Conservation (phyloP, 2,888 invertebrate species). For the Drosophila leonis region DNA sequence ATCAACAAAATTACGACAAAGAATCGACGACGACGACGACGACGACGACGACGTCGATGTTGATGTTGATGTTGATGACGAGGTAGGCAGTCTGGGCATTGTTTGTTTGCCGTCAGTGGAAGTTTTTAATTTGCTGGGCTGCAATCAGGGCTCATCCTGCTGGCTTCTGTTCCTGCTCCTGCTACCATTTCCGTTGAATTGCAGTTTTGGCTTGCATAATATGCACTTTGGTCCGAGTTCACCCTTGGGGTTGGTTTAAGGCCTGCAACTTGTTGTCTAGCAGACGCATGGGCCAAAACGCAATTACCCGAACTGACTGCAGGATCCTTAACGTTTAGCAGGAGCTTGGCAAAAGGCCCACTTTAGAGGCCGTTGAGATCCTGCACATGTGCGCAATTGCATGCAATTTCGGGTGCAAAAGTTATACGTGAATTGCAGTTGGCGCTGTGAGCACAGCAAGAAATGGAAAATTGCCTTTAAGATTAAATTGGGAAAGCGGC, state of each 20-base stretch:
- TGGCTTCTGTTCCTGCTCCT: slow-evolving; percentile 1
- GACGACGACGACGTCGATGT: background rate
- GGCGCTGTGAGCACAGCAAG: slow-evolving; percentile 38
- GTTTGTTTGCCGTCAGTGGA: slow-evolving; percentile 76
- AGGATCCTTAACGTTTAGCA: slow-evolving; percentile 38
- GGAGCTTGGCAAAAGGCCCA: slow-evolving; percentile 9
- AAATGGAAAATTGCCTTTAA: slow-evolving; percentile 70
- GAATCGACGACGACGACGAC: slow-evolving; percentile 49
- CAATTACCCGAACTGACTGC: slow-evolving; percentile 64
- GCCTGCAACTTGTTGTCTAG: slow-evolving; percentile 57
- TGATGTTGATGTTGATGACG: slow-evolving; percentile 18
- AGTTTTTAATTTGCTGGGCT: slow-evolving; percentile 73
- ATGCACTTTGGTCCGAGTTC: slow-evolving; percentile 65
- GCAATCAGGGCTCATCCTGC: slow-evolving; percentile 40
- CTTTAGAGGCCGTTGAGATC: slow-evolving; percentile 32
- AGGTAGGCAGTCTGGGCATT: slow-evolving; percentile 49
- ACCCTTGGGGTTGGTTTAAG: slow-evolving; percentile 56
- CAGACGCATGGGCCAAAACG: slow-evolving; percentile 53
- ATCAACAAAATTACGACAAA: slow-evolving; percentile 70
- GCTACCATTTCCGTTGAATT: slow-evolving; percentile 36
- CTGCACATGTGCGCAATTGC: slow-evolving; percentile 68
- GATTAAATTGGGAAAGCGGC: slow-evolving; percentile 65
- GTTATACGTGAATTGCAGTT: slow-evolving; percentile 69
- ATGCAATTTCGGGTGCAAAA: slow-evolving; percentile 70
- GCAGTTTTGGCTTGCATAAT: slow-evolving; percentile 78